Conservation (phyloP, 2,797 vertebrate species). For the Scarus forsteni region DNA sequence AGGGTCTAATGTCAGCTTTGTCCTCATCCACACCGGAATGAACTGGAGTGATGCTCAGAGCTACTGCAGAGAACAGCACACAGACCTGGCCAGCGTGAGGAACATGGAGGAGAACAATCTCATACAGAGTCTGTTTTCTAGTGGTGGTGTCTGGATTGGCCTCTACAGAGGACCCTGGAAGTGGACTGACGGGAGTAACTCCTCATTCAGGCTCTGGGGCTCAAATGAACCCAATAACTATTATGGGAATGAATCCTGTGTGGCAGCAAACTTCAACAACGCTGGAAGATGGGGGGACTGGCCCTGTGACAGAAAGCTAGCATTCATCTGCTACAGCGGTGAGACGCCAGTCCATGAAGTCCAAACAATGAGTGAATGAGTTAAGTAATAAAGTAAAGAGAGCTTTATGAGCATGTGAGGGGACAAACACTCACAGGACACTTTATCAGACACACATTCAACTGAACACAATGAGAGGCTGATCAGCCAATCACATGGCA, state of each 20-base stretch:
- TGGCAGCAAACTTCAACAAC: not conserved
- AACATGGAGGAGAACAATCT: not conserved
- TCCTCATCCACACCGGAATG: not conserved
- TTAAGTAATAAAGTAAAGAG: no score
- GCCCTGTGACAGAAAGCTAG: not conserved
- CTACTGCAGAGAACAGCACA: constrained; percentile 23
- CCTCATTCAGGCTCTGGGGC: not conserved
- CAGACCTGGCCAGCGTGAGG: constrained; percentile 15
- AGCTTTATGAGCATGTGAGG: no score
- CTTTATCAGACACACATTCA: no score
- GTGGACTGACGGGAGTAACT: constrained; percentile 7
- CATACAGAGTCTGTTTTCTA: fast-evolving
- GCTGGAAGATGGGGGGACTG: not conserved
- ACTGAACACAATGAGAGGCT: no score
- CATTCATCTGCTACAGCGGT: not conserved
- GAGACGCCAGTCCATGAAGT: not conserved
- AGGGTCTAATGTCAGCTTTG: not conserved
- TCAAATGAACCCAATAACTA: fast-evolving
- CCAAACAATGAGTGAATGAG: no score
- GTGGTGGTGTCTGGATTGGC: constrained; percentile 4
- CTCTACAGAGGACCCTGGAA: constrained; percentile 1
- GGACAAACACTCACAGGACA: no score
- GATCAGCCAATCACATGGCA: no score
- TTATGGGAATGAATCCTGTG: not conserved
- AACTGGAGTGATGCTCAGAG: constrained; percentile 15